Evolutionary conservation across 2,888 invertebrate species (phyloP), one percentile per base, ranked within the genome.

Genomic region (Euphydryas editha): DNA sequence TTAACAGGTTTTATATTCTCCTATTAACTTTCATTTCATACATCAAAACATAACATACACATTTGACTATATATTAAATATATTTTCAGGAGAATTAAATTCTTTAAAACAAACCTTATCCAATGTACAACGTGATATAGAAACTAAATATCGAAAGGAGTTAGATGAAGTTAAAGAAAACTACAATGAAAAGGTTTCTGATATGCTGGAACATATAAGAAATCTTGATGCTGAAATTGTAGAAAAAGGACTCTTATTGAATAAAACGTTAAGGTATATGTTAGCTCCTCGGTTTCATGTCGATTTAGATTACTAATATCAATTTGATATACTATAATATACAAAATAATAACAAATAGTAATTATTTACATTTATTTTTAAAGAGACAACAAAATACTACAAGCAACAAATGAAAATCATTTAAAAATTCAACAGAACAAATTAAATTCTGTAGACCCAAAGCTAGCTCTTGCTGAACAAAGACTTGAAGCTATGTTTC

Each of bases 131-230:
- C 91, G 92, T 46, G 94, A 95, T 59, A 91, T 94, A 0, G 94
- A 94, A 68, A 78, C 84, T 0, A 92, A 90, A 69, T 90, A 94
- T 46, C 94, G 94, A 73, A 86, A 78, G n/a, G 95, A 96, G 81
- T 85, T 95, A 58, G 90, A 90, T 6, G 88, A 89, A 59, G 81
- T 94, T 0, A 95, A 92, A 77, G 88, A 93, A 3, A 93, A 93
- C 70, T 94, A 94, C 73, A 93, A 94, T 36, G 93, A 93, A 59
- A 95, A 94, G 78, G 81, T 94, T 15, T 86, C 94, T 56, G 93
- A 93, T 57, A 93, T 95, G 86, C 76, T 93, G 17, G 77, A 87
- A 11, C 94, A 95, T 71, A 92, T 95, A 13, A 92, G 92, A 73
- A 92, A 92, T 71, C 76, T 94, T 17, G 94, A 95, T 74, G 79